These are phyloP conservation scores for Phylloscopus trochiloides DNA, from an alignment of 2,113 vertebrate species.

Conservation along the genomic window DNA sequence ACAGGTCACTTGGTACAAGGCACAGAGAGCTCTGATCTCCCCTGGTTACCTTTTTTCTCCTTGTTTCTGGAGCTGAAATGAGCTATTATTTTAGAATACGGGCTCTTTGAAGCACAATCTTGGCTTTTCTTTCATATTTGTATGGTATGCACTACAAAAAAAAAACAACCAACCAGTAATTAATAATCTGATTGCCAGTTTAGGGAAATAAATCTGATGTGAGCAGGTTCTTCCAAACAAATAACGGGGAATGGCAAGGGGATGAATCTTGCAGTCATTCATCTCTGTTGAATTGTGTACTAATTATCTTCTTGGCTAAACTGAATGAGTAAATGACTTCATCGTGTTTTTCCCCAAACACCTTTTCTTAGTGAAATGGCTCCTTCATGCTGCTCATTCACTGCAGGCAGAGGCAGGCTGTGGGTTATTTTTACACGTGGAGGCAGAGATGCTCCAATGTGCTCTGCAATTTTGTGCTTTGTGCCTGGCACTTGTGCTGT, in stretches of 20 bases:
- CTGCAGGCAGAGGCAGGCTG: neutral
- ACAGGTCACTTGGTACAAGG: neutral
- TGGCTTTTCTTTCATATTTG: neutral
- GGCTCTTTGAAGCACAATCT: neutral
- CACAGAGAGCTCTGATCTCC: neutral
- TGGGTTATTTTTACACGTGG: neutral
- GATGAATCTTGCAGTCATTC: constrained; percentile 9
- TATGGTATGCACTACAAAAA: neutral
- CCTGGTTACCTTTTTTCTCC: neutral
- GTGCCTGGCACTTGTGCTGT: neutral
- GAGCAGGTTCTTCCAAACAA: constrained; percentile 29
- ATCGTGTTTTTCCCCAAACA: constrained; percentile 19
- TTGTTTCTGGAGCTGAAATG: neutral
- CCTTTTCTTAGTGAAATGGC: constrained; percentile 22
- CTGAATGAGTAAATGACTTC: constrained; percentile 39
- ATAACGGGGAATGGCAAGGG: neutral
- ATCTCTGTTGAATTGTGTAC: constrained; percentile 38
- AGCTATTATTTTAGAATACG: neutral
- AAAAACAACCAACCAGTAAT: neutral
- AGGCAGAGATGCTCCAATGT: neutral
- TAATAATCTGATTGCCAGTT: constrained; percentile 32
- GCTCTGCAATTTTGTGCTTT: neutral
- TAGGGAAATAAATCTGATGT: constrained; percentile 3
- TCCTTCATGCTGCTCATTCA: neutral
- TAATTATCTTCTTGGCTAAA: constrained; percentile 60